Percentiles rank a stretch among this genome's conserved stretches.
Conservation (phyloP, 2,113 vertebrate genomes). For the Excalfactoria chinensis region DNA sequence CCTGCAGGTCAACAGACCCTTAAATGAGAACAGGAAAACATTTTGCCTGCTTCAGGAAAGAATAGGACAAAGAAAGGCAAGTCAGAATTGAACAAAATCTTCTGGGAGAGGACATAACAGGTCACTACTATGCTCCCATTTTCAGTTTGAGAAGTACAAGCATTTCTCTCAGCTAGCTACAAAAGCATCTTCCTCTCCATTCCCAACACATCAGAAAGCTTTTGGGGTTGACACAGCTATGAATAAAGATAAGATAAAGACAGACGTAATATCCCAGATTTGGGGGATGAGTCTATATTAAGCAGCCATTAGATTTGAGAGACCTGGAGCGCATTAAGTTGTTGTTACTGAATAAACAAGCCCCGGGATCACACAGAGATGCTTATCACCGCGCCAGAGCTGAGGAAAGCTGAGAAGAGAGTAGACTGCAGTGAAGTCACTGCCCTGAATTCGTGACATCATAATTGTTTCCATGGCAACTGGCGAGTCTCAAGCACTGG, state of each 20-base stretch:
- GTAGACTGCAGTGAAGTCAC: constrained; percentile 71
- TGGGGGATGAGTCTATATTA: neutral
- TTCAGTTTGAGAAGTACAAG: neutral
- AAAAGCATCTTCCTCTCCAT: neutral
- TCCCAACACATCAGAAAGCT: neutral
- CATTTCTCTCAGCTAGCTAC: neutral
- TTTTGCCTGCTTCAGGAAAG: neutral
- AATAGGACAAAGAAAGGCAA: neutral
- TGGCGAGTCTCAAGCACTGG: constrained; percentile 42
- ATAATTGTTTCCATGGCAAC: constrained; percentile 65
- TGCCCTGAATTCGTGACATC: constrained; percentile 69
- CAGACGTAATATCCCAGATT: neutral
- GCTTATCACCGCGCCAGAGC: neutral
- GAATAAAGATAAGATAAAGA: neutral
- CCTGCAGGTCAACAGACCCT: neutral
- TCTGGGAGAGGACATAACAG: neutral
- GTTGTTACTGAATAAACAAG: neutral
- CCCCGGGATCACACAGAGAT: neutral
- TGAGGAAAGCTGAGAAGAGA: constrained; percentile 19
- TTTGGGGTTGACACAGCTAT: neutral
- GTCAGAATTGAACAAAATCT: neutral
- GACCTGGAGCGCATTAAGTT: neutral
- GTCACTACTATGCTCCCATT: neutral
- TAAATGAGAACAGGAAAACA: neutral
- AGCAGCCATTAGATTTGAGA: neutral